A percentile compares a stretch with the other conserved stretches of the same genome.
These are phyloP conservation scores for Rhynchomys soricoides DNA, from an alignment of 2,113 vertebrate species.

Conservation along the genomic window DNA sequence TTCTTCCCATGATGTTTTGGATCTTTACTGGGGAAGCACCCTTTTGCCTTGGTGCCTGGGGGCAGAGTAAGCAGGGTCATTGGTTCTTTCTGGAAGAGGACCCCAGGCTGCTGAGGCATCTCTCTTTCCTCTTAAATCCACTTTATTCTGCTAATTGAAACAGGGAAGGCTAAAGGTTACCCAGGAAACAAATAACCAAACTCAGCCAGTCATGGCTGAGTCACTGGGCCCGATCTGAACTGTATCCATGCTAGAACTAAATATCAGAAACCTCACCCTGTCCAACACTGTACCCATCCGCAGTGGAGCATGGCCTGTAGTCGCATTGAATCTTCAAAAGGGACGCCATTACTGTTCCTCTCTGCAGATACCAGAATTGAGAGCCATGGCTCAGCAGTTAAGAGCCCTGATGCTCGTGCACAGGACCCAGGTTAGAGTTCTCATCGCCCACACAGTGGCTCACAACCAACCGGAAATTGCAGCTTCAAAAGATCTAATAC, in stretches of 20 bases:
- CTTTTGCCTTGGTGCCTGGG: not conserved
- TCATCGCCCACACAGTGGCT: not conserved
- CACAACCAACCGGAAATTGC: not conserved
- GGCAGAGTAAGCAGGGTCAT: too few species aligned
- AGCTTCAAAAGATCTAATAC: not conserved
- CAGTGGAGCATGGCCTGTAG: fast-evolving
- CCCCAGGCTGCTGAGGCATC: not conserved
- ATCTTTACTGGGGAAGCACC: not conserved
- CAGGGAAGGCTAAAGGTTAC: conserved; percentile 46
- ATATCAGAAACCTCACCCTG: not conserved
- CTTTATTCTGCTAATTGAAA: not conserved
- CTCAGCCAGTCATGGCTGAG: conserved; percentile 30
- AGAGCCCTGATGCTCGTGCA: not conserved
- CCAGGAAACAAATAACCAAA: conserved; percentile 68
- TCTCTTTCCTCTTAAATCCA: not conserved
- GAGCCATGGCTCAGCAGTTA: not conserved
- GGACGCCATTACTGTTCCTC: not conserved
- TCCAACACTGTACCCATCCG: not conserved
- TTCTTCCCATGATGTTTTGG: not conserved
- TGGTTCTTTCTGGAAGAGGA: not conserved
- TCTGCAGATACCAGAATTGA: not conserved
- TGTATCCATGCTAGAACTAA: not conserved
- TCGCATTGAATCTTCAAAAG: not conserved
- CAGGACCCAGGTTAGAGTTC: not conserved
- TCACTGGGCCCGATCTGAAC: conserved; percentile 32